Base-by-base conservation (phyloP, 2,888 invertebrate genomes). In the Spodoptera exigua region DNA sequence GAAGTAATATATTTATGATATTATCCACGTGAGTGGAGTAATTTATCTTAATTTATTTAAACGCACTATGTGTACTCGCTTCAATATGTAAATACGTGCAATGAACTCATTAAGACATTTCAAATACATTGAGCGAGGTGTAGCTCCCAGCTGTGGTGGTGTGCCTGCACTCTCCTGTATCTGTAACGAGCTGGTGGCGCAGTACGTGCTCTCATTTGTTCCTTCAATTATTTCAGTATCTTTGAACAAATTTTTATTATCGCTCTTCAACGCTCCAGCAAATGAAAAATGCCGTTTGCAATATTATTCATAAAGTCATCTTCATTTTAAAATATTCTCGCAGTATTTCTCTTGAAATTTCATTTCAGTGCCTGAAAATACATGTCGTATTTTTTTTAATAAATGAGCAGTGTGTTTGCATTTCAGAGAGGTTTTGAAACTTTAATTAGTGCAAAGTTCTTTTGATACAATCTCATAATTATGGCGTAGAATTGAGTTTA, bases 271-370 rank as follows among this genome's bases (percentile, higher is more conserved):
- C 41, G 63, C 46, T 47, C 16, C 39, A 39, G 35, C 39, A 62
- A 51, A 62, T 62, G 55, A 51, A 66, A 62, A 66, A 70, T 70
- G 32, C 5, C 16, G 35, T n/a, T 39, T 32, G 37, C 2, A 63
- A 70, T 55, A 51, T 63, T 51, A 39, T 66, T 13, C 39, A 37
- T 18, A 63, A 43, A 9, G 39, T 14, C 16, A 62, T 55, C 35
- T 62, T 62, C 45, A 51, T 62, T 53, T 47, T 21, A 39, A 18
- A 44, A 52, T 17, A 9, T 36, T 32, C 18, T 0, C 16, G 14
- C 5, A 32, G 10, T 7, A 45, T 34, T 63, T 45, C 40, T 40
- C 39, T 13, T 18, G 1, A 1, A 18, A 47, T 39, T 39, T 43
- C n/a, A 14, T 17, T 39, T 34, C 9, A 7, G 12, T 36, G 14